Conservation (phyloP, 2,113 vertebrate genomes). For the Mormyrus lacerda region DNA sequence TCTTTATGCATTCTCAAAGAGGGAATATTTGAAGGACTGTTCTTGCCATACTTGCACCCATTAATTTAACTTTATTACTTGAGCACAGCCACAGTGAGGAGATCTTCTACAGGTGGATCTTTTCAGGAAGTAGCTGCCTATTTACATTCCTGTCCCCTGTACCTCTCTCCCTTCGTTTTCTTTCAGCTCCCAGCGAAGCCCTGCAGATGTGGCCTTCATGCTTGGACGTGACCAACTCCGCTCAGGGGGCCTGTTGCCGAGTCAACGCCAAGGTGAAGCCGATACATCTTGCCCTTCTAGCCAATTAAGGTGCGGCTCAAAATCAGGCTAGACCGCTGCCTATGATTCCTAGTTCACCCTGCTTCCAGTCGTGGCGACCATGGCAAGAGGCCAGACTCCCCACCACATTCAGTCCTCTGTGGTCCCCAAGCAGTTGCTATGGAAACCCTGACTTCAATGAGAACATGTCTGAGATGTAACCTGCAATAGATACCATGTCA, state of each 20-base stretch:
- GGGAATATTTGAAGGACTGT: background rate
- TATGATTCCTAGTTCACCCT: background rate
- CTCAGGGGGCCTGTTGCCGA: too few species aligned
- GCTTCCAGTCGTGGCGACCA: background rate
- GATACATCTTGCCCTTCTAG: background rate
- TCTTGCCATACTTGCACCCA: background rate
- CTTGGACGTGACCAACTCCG: background rate
- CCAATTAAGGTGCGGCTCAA: background rate
- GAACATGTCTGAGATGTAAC: constrained; percentile 20
- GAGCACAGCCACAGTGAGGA: background rate
- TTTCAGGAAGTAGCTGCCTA: background rate
- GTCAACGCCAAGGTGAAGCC: background rate
- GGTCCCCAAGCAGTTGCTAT: constrained; percentile 15
- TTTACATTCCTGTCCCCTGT: background rate
- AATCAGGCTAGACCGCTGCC: background rate
- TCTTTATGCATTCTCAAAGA: background rate
- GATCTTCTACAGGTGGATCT: background rate
- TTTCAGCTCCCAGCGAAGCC: background rate
- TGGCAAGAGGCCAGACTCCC: background rate
- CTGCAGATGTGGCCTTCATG: background rate
- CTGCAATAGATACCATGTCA: background rate
- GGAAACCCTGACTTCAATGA: constrained; percentile 16
- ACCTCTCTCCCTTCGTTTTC: background rate
- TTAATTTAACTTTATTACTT: background rate
- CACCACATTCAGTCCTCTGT: background rate